Evolutionary conservation across 2,113 vertebrate species (phyloP).

Genomic region (Corythoichthys intestinalis): DNA sequence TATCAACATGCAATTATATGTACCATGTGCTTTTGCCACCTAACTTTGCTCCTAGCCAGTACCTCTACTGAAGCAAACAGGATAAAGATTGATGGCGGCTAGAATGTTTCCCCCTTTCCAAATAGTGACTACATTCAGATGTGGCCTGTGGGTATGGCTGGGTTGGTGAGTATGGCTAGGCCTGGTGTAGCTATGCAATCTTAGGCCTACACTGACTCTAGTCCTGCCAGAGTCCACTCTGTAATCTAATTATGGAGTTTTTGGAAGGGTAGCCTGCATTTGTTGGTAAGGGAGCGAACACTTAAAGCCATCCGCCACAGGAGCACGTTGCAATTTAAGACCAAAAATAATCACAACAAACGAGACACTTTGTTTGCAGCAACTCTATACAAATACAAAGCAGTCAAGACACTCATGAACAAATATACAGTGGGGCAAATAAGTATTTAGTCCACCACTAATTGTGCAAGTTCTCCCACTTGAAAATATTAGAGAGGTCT

Average conservation of each 20-base stretch:
- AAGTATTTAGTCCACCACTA: too few species aligned
- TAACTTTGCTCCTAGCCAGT: constrained; percentile 27
- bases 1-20: constrained; percentile 58
- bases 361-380: constrained; percentile 39
- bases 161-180: constrained; percentile 27
- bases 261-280: constrained; percentile 59
- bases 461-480: too few species aligned
- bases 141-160: constrained; percentile 29
- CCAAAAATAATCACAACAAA: constrained; percentile 48
- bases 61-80: constrained; percentile 34
- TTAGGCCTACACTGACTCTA: constrained; percentile 44
- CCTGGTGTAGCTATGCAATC: constrained; percentile 47
- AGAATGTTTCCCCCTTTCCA: constrained; percentile 29
- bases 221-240: constrained; percentile 50
- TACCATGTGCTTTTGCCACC: constrained; percentile 43
- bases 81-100: constrained; percentile 32
- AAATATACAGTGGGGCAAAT: constrained; percentile 6
- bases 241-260: constrained; percentile 55
- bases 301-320: constrained; percentile 42
- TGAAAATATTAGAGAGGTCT: too few species aligned
- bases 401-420: constrained; percentile 35
- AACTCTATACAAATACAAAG: constrained; percentile 36
- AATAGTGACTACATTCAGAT: constrained; percentile 45
- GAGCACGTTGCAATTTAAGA: constrained; percentile 48
- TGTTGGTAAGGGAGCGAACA: constrained; percentile 46